Evolutionary conservation across 2,113 vertebrate genomes (phyloP).

Genomic region (Oreochromis aureus): DNA sequence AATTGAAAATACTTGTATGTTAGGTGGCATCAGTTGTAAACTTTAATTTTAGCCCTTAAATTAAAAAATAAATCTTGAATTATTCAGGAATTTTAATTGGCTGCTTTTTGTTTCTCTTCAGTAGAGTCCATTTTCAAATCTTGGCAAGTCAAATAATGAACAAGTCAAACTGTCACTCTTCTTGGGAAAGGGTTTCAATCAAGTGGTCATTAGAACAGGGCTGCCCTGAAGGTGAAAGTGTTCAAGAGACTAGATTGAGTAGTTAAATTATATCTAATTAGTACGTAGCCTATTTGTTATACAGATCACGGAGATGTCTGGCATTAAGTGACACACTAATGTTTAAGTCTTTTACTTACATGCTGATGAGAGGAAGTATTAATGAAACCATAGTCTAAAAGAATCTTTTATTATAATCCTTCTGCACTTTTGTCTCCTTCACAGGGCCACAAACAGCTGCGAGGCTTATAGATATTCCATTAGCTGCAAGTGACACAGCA

Average conservation of each 20-base stretch:
- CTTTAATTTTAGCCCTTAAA: background rate
- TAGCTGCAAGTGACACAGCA: constrained; percentile 20
- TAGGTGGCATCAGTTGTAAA: background rate
- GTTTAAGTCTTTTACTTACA: background rate
- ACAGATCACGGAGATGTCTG: background rate
- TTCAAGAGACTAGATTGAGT: background rate
- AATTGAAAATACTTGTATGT: background rate
- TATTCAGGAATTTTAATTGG: background rate
- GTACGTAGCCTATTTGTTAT: background rate
- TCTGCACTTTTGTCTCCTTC: background rate
- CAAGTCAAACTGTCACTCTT: background rate
- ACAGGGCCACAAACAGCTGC: background rate
- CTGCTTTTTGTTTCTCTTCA: background rate
- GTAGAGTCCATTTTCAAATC: background rate
- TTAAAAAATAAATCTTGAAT: background rate
- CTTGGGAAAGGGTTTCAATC: background rate
- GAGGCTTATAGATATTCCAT: background rate
- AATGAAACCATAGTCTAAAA: background rate
- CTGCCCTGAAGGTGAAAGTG: background rate
- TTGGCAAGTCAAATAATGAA: constrained; percentile 3
- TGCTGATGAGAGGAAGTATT: background rate
- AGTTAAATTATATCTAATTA: background rate
- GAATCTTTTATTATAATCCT: background rate
- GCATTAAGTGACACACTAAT: background rate
- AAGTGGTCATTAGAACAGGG: background rate